Conservation (phyloP, 2,797 vertebrate species). For the Hozukius guyotensis region DNA sequence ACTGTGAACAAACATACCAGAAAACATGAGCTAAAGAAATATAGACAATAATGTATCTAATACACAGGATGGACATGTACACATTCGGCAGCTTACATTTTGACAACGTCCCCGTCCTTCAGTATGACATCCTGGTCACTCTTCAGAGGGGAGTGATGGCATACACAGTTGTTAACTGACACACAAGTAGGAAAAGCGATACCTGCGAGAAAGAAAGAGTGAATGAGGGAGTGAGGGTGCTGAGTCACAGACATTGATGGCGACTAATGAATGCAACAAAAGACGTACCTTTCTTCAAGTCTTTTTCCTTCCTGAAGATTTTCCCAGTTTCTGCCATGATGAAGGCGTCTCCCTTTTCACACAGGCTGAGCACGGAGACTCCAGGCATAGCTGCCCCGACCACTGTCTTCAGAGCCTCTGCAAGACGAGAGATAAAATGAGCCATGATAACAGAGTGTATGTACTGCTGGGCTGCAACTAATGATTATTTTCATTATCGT, state of each 20-base stretch:
- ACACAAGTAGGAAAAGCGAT: slow-evolving; percentile 97
- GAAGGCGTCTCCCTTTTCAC: slow-evolving; percentile 93
- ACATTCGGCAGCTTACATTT: slow-evolving; percentile 86
- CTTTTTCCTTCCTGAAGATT: slow-evolving; percentile 98
- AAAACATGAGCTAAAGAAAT: neutral
- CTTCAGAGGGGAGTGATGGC: slow-evolving; percentile 97
- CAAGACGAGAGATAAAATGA: neutral
- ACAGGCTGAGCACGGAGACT: slow-evolving; percentile 90
- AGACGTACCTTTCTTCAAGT: slow-evolving; percentile 94
- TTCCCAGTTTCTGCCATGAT: slow-evolving; percentile 94
- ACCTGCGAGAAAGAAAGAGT: slow-evolving; percentile 74
- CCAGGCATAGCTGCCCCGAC: slow-evolving; percentile 86
- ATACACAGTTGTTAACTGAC: slow-evolving; percentile 97
- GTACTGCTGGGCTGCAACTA: neutral
- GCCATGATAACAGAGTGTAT: neutral
- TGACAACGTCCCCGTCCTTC: slow-evolving; percentile 94
- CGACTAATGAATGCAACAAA: neutral
- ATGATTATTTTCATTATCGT: neutral
- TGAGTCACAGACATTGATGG: neutral
- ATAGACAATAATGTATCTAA: neutral
- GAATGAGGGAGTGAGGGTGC: neutral
- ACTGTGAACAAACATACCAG: slow-evolving; percentile 71
- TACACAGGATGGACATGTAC: neutral
- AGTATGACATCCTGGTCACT: slow-evolving; percentile 93
- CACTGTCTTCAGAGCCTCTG: slow-evolving; percentile 90